Base-by-base conservation (phyloP, 2,113 vertebrate species). In the Lampris incognitus region DNA sequence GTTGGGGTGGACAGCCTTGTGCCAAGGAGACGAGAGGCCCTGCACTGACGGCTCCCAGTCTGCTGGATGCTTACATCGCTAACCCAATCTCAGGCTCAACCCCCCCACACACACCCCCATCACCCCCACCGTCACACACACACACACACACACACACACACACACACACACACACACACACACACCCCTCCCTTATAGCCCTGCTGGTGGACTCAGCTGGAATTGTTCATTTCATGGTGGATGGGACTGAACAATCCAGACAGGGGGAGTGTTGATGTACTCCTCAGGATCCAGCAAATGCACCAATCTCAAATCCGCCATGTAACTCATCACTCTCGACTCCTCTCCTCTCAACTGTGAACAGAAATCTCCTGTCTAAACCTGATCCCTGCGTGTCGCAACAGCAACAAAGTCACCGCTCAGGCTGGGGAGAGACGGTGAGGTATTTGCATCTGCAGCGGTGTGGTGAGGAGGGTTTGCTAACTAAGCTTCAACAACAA, bases 221-320 rank as follows among this genome's bases (percentile, higher is more conserved):
- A 87, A 91, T 86, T 87, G 87, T 88, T 92, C 81, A 91, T 89
- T 91, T 91, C 89, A 90, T 87, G 79, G 89, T 85, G 81, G 50
- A 89, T 84, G 73, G 83, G 86, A 80, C 59, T 58, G 83, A 87
- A 85, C 82, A 89, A 87, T 82, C 78, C 76, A 40, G 68, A 67
- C 49, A 54, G 58, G 54, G 82, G 1, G 48, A 68, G 72, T 75
- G 82, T 76, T 76, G 84, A 87, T 87, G 57, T 55, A 76, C 69
- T 70, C 74, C 75, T 85, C 67, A 76, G 78, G 74, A 86, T 83
- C 46, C 36, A 9, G 83, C 84, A 81, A 87, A 89, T 70, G 70
- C 84, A 81, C 77, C 78, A 58, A 85, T 88, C 85, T 74, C 51
- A 87, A 74, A 87, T 84, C 79, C 49, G 40, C 76, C 71, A 76